Conservation (phyloP, 2,113 vertebrate species). For the Cebus imitator region DNA sequence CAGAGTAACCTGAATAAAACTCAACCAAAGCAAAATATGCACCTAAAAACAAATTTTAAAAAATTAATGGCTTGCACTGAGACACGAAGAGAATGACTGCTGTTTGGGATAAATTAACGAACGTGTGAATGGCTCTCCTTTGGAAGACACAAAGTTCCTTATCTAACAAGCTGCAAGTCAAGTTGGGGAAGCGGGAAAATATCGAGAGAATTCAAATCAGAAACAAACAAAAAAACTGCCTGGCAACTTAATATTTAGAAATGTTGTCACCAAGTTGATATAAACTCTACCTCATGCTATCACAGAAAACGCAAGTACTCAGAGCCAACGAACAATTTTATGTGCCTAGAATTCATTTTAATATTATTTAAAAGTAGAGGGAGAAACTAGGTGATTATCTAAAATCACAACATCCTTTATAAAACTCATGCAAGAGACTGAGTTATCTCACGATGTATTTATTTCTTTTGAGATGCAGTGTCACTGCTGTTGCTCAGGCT, state of each 20-base stretch:
- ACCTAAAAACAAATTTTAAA: slow-evolving; percentile 48
- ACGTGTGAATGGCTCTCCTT: slow-evolving; percentile 36
- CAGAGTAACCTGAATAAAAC: neutral
- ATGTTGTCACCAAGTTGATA: slow-evolving; percentile 45
- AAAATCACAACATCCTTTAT: slow-evolving; percentile 18
- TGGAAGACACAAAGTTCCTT: slow-evolving; percentile 21
- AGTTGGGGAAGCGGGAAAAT: slow-evolving; percentile 15
- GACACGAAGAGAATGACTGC: slow-evolving; percentile 62
- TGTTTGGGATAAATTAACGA: slow-evolving; percentile 47
- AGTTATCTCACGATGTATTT: neutral
- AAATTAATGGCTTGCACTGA: slow-evolving; percentile 63
- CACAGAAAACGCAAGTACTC: slow-evolving; percentile 33
- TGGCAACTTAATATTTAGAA: slow-evolving; percentile 64
- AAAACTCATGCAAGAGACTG: neutral
- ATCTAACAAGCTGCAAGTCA: neutral
- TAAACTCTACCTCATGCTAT: slow-evolving; percentile 40
- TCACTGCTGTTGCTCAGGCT: too few species aligned
- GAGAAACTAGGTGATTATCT: slow-evolving; percentile 36
- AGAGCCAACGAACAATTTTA: neutral
- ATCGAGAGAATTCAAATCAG: slow-evolving; percentile 65
- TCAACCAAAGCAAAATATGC: slow-evolving; percentile 19
- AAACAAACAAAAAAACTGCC: slow-evolving; percentile 5
- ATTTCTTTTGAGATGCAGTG: too few species aligned
- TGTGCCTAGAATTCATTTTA: slow-evolving; percentile 23
- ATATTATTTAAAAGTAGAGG: slow-evolving; percentile 37